These are phyloP conservation scores for Gallinago solitaria DNA, from an alignment of 2,797 vertebrate genomes.

Conservation along the genomic window DNA sequence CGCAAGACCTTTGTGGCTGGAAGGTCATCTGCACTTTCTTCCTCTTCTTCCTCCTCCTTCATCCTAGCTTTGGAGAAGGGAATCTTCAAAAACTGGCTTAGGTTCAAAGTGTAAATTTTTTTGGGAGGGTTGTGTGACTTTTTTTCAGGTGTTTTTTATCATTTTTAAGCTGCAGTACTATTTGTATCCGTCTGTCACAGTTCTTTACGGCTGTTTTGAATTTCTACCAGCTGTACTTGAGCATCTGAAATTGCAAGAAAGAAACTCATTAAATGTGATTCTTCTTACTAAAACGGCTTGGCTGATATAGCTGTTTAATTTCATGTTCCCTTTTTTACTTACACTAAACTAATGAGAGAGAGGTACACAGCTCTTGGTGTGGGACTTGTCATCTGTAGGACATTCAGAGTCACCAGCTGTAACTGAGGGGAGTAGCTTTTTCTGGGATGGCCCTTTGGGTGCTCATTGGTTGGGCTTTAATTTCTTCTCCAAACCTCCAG, in stretches of 20 bases:
- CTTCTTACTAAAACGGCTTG: constrained; percentile 80
- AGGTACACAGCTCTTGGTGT: background rate
- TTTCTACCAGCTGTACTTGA: constrained; percentile 83
- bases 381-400: background rate
- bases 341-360: background rate
- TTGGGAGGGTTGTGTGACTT: constrained; percentile 71
- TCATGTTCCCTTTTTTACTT: constrained; percentile 40
- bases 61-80: constrained; percentile 73
- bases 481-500: constrained; percentile 16
- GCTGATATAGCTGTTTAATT: constrained; percentile 77
- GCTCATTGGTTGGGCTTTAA: background rate
- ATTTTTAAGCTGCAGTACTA: constrained; percentile 81
- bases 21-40: constrained; percentile 73
- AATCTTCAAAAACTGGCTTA: constrained; percentile 79
- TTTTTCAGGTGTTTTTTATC: constrained; percentile 80
- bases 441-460: background rate
- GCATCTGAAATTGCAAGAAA: constrained; percentile 81
- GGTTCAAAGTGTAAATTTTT: constrained; percentile 82
- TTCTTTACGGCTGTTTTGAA: constrained; percentile 81
- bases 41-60: constrained; percentile 64
- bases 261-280: constrained; percentile 84
- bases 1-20: constrained; percentile 70
- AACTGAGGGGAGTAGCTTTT: constrained; percentile 12
- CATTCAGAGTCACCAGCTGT: background rate
- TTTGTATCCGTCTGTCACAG: constrained; percentile 83